Base-by-base conservation (phyloP, 2,113 vertebrate species). In the Nothocercus nigrocapillus region DNA sequence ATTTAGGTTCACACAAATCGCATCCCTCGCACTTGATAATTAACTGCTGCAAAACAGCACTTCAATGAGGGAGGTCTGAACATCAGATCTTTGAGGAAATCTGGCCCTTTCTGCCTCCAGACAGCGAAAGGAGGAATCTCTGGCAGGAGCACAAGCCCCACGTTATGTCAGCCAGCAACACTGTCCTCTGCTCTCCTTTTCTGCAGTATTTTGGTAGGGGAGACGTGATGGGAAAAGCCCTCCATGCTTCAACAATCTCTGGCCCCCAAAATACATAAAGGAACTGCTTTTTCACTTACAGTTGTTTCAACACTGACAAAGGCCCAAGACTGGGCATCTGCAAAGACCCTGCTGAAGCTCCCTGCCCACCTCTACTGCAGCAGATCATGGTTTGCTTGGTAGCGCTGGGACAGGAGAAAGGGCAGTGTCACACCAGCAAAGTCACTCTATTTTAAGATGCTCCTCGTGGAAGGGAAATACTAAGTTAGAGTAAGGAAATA, bases 261-360 rank as follows among this genome's bases (percentile, higher is more conserved):
- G 18, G 73, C 25, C 27, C 45, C 67, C 22, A 27, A 38, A 17
- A 24, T 2, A 9, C 36, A 36, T 34, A 72, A 68, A 13, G 5
- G 8, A 3, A 38, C 47, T 70, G 53, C 9, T 84, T 62, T 25
- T 8, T 34, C 17, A 5, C 34, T 81, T 7, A 20, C 16, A 79
- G 42, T 4, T 51, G 16, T 32, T 94, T 53, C 3, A 42, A n/a
- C 24, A 13, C 7, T 5, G 21, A 22, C 27, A 20, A 49, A 73
- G 28, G 24, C 20, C 34, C 32, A 32, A 59, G 22, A 47, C 61
- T 16, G 9, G 11, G 17, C 2, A 72, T 13, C 47, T 72, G 10
- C 5, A 22, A 47, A 34, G 36, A 1, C 12, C 3, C 8, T 0
- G 5, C 6, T 8, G 72, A 20, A 54, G 61, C 0, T 2, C 32